A percentile compares a stretch with the other conserved stretches of the same genome.
Evolutionary conservation across 2,797 vertebrate species (phyloP).

Genomic region (Girardinus metallicus): DNA sequence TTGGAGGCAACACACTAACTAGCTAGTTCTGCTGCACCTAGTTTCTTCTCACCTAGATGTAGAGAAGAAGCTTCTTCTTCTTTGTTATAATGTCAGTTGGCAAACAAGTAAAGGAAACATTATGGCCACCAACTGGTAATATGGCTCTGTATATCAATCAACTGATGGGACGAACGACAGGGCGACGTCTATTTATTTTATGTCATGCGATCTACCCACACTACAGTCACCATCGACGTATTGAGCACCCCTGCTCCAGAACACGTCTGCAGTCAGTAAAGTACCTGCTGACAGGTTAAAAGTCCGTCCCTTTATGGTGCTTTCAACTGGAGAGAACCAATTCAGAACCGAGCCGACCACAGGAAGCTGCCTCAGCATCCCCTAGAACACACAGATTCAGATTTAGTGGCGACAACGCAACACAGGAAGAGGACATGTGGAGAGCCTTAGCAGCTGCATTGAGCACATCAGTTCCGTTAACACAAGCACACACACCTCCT

Average conservation of each 20-base stretch:
- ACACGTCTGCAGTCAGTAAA: conserved; percentile 65
- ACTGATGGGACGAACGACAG: too few relatives aligned
- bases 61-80: too few relatives aligned
- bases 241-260: neutral
- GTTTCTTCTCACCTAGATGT: too few relatives aligned
- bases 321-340: conserved; percentile 94
- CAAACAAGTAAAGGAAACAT: too few relatives aligned
- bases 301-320: conserved; percentile 89
- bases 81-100: too few relatives aligned
- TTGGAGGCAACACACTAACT: too few relatives aligned
- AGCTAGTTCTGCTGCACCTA: too few relatives aligned
- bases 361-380: conserved; percentile 93
- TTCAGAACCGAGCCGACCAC: conserved; percentile 94
- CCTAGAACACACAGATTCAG: conserved; percentile 78
- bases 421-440: neutral
- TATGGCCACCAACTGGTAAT: too few relatives aligned
- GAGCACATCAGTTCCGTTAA: neutral
- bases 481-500: conserved; percentile 84
- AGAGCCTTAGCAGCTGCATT: neutral
- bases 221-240: too few relatives aligned
- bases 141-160: too few relatives aligned
- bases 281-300: conserved; percentile 96
- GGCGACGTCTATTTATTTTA: too few relatives aligned
- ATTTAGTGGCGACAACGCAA: conserved; percentile 53
- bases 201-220: too few relatives aligned